Conservation (phyloP, 2,888 invertebrate species). For the Hybos culiciformis region DNA sequence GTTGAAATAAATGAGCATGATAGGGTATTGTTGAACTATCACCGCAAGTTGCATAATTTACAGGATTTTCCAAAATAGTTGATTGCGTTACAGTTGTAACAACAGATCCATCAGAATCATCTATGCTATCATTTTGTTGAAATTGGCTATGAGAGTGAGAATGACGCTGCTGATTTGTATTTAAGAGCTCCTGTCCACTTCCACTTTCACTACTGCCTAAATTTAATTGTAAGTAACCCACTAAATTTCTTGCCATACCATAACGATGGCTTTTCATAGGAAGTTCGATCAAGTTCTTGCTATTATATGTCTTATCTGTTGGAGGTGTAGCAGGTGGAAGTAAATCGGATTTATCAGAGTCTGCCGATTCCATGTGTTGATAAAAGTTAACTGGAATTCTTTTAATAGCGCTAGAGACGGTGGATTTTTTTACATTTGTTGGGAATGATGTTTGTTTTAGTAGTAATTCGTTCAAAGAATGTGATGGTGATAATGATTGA, state of each 20-base stretch:
- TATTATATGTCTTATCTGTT: too few relatives aligned
- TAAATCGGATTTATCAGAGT: neutral
- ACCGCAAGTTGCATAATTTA: neutral
- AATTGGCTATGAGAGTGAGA: too few relatives aligned
- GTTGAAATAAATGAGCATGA: too few relatives aligned
- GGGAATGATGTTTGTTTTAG: neutral
- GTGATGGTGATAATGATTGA: neutral
- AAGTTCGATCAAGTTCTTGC: too few relatives aligned
- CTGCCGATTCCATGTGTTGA: constrained; percentile 3
- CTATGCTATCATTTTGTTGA: constrained; percentile 20
- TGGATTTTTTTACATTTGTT: neutral
- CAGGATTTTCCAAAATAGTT: constrained; percentile 16
- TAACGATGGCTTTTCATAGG: too few relatives aligned
- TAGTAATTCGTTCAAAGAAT: constrained; percentile 6
- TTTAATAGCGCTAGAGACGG: too few relatives aligned
- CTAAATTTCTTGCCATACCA: neutral
- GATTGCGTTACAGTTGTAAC: constrained; percentile 23
- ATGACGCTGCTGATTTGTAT: too few relatives aligned
- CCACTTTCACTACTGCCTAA: constrained; percentile 5
- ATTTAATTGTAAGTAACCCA: neutral
- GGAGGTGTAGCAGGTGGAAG: constrained; percentile 8
- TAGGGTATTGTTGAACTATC: too few relatives aligned
- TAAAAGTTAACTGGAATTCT: too few relatives aligned
- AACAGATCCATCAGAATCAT: constrained; percentile 22
- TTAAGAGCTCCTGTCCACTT: too few relatives aligned